Percentiles rank a stretch among this genome's conserved stretches.
Conservation (phyloP, 2,797 vertebrate genomes). For the Coranthus polyacanthus region DNA sequence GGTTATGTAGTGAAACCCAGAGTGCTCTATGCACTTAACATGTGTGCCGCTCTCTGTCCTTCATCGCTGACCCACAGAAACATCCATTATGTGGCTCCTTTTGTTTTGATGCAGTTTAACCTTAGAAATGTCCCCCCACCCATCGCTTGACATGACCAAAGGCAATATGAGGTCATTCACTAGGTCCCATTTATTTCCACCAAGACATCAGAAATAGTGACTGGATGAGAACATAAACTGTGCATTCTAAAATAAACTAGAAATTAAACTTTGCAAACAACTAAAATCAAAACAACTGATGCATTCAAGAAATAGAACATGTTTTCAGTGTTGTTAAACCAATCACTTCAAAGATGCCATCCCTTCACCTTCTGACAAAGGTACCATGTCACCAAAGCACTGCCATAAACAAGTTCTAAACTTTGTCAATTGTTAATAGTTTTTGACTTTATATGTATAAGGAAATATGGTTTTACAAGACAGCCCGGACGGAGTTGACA, state of each 20-base stretch:
- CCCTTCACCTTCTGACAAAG: too few species aligned
- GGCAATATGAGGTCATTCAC: constrained; percentile 44
- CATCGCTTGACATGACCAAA: constrained; percentile 41
- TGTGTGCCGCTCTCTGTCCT: constrained; percentile 61
- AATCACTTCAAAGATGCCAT: not conserved
- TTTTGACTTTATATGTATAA: constrained; percentile 24
- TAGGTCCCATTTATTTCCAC: constrained; percentile 26
- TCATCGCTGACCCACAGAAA: constrained; percentile 56
- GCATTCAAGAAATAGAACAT: not conserved
- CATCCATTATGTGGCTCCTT: constrained; percentile 43
- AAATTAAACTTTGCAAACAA: not conserved
- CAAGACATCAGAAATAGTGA: constrained; percentile 13
- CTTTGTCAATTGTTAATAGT: not conserved
- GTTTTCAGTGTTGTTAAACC: not conserved
- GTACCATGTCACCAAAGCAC: too few species aligned
- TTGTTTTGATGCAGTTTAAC: constrained; percentile 54
- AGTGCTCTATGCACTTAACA: constrained; percentile 62
- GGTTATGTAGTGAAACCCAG: constrained; percentile 66
- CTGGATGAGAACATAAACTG: constrained; percentile 8
- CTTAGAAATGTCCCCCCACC: constrained; percentile 19
- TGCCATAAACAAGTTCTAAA: too few species aligned
- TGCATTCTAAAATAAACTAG: not conserved
- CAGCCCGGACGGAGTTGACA: constrained; percentile 8
- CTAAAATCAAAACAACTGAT: not conserved
- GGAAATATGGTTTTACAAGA: constrained; percentile 47